Evolutionary conservation across 30 jellyfish, hydroid and myxozoan genomes (phyloP), one percentile per base, ranked within the genome.

Genomic region (Aurelia coerulea): DNA sequence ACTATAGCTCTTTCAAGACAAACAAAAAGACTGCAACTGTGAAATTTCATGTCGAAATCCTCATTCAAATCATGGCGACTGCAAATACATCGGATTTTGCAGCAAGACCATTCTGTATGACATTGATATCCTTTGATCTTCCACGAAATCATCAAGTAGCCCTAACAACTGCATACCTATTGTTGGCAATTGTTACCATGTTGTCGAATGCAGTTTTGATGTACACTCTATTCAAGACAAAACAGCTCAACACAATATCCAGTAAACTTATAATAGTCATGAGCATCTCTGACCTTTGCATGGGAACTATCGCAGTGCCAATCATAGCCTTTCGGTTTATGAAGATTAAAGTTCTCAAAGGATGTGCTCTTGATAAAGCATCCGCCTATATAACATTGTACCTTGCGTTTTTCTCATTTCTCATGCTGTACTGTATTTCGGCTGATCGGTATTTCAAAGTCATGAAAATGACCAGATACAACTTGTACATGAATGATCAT

Each of bases 281-380:
- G 85, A 83, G 62, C 59, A 56, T 83, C 35, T 83, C 92, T 4
- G 92, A 83, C 34, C 68, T 83, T 52, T 34, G 92, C 52, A 58
- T 78, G 15, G 92, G 92, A 59, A 29, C 60, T 11, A 13, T 83
- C 1, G 79, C 62, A 39, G 62, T 83, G 29, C 92, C 92, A 10
- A 19, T 73, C 1, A 0, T 83, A 49, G 72, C 17, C 1, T 60
- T 42, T 8, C 54, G 62, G 79, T 18, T 35, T 17, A 31, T 66
- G 16, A 8, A 32, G 42, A 71, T 29, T 23, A 56, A 60, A 53
- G 51, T 52, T 59, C 2, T 54, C 29, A 84, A 70, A n/a, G 60
- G 69, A 76, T 69, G 92, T 51, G 10, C 2, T 10, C 62, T 83
- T 15, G 85, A 83, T 13, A 6, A 46, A 46, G 76, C 62, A n/a